phyloP scores from a whole-genome alignment of 2,113 vertebrate species.

The Calonectris borealis region DNA sequence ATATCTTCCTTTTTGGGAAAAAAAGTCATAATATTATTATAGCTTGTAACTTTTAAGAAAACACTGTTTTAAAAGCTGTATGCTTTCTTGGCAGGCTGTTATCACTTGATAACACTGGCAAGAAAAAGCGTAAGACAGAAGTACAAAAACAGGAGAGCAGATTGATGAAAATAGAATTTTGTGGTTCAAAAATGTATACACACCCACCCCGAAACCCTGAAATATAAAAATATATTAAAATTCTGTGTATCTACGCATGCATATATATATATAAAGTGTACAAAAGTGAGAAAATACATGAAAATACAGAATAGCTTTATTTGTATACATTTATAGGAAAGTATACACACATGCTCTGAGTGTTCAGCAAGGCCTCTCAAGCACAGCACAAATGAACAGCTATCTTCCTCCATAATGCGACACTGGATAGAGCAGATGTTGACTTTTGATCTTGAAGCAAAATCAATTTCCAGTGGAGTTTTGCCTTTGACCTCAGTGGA shows the following conservation, averaged over 20 bases:
- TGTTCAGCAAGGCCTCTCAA: not conserved
- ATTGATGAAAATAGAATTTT: not conserved
- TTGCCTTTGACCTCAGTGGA: not conserved
- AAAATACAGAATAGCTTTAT: not conserved
- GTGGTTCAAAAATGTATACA: not conserved
- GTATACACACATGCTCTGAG: not conserved
- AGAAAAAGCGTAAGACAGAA: not conserved
- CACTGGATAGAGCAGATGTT: not conserved
- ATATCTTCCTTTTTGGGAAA: not conserved
- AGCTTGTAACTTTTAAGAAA: not conserved
- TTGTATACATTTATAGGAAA: not conserved
- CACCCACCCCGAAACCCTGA: not conserved
- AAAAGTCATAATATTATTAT: not conserved
- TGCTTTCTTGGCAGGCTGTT: not conserved
- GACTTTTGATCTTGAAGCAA: not conserved
- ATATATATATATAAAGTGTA: not conserved
- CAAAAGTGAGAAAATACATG: not conserved
- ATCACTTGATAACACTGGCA: not conserved
- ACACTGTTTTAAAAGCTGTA: not conserved
- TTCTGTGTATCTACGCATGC: not conserved
- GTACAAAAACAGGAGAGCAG: not conserved
- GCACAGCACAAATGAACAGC: not conserved
- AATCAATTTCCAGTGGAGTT: slow-evolving; percentile 10
- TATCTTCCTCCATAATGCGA: not conserved
- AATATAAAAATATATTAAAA: not conserved